A percentile compares a stretch with the other conserved stretches of the same genome.
phyloP scores from a whole-genome alignment of 2,888 invertebrate species.

The Phalera bucephala region DNA sequence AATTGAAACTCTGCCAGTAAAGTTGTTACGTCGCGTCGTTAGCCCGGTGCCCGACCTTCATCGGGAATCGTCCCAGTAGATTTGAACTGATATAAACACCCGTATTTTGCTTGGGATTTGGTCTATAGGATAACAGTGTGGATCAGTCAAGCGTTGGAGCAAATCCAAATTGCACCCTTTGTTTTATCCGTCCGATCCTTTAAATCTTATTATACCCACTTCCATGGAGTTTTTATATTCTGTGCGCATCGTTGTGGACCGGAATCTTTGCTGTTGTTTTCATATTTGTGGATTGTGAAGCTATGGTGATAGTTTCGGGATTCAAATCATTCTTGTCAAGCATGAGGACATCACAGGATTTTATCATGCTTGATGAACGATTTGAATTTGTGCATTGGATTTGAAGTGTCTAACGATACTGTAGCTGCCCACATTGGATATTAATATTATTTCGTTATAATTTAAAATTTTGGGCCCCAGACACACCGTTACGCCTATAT shows the following conservation, averaged over 20 bases:
- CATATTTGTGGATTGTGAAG: constrained; percentile 13
- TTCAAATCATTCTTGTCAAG: not conserved
- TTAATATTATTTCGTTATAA: too few relatives aligned
- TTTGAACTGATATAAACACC: constrained; percentile 56
- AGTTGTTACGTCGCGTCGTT: constrained; percentile 46
- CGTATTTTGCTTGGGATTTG: constrained; percentile 52
- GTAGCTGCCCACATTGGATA: too few relatives aligned
- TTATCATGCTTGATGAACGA: not conserved
- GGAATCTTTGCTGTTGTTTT: constrained; percentile 6
- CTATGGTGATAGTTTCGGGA: constrained; percentile 6
- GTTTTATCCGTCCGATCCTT: constrained; percentile 50
- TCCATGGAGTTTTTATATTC: constrained; percentile 55
- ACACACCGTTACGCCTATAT: too few relatives aligned
- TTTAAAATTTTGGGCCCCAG: too few relatives aligned
- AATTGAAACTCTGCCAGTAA: constrained; percentile 43
- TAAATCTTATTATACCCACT: constrained; percentile 54
- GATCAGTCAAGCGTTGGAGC: constrained; percentile 58
- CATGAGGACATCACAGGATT: too few relatives aligned
- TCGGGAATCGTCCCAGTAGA: constrained; percentile 47
- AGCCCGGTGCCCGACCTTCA: constrained; percentile 44
- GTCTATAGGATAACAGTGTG: constrained; percentile 55
- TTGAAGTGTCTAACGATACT: too few relatives aligned
- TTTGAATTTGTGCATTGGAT: too few relatives aligned
- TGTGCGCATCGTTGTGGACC: constrained; percentile 28
- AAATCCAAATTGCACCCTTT: constrained; percentile 62